These are phyloP conservation scores for Meloe dianella DNA, from an alignment of 2,888 invertebrate genomes.

Conservation along the genomic window DNA sequence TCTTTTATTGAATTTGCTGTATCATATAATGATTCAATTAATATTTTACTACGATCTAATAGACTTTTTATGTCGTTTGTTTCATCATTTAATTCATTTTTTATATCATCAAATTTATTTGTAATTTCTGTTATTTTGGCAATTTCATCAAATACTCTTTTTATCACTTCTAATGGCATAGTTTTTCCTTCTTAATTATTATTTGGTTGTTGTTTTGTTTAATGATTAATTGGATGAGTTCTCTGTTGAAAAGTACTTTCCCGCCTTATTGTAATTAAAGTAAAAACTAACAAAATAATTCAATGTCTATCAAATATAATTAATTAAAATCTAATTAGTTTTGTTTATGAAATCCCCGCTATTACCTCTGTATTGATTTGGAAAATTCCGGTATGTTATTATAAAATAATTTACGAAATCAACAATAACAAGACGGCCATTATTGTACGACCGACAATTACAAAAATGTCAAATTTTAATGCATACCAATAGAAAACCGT, in stretches of 20 bases:
- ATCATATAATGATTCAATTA: neutral
- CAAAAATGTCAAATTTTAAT: neutral
- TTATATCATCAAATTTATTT: slow-evolving; percentile 3
- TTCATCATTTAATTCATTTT: neutral
- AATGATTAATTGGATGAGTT: neutral
- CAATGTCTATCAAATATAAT: neutral
- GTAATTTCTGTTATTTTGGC: neutral
- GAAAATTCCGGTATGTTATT: neutral
- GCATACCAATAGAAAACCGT: neutral
- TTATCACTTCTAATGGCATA: neutral
- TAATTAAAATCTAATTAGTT: neutral
- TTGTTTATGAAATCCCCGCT: neutral
- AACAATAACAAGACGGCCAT: slow-evolving; percentile 10
- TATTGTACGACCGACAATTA: neutral
- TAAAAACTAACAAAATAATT: neutral
- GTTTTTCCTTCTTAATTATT: neutral
- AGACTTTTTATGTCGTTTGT: neutral
- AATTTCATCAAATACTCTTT: neutral
- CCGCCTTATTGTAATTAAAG: neutral
- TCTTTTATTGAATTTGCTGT: neutral
- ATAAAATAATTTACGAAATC: neutral
- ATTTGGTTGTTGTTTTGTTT: neutral
- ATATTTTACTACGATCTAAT: neutral
- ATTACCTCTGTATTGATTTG: neutral
- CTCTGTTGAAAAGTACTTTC: neutral